Conservation (phyloP, 2,888 invertebrate genomes). For the Ferdinandea cuprea region DNA sequence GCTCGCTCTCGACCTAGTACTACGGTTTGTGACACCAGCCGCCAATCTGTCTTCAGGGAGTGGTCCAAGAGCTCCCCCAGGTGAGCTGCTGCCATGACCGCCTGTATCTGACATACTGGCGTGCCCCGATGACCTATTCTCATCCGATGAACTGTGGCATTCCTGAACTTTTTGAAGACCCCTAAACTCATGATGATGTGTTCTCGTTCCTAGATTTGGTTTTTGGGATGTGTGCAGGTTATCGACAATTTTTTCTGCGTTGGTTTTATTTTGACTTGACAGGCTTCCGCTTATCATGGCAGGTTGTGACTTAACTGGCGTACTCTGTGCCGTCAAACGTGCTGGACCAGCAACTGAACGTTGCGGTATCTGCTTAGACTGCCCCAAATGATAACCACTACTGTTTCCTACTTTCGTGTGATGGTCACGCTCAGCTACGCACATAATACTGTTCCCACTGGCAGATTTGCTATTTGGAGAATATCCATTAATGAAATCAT, state of each 20-base stretch:
- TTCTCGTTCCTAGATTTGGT: constrained; percentile 77
- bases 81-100: constrained; percentile 86
- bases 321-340: constrained; percentile 85
- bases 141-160: constrained; percentile 93
- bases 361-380: constrained; percentile 79
- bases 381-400: constrained; percentile 52
- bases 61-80: constrained; percentile 84
- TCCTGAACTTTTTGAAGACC: constrained; percentile 86
- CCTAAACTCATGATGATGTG: constrained; percentile 82
- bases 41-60: constrained; percentile 86
- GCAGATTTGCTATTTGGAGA: constrained; percentile 60
- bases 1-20: constrained; percentile 85
- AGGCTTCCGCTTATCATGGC: constrained; percentile 85
- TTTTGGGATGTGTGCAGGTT: constrained; percentile 73
- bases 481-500: constrained; percentile 54
- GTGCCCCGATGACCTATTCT: constrained; percentile 95
- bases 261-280: constrained; percentile 73
- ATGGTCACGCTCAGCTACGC: constrained; percentile 62
- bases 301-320: constrained; percentile 86
- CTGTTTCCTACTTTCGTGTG: constrained; percentile 49
- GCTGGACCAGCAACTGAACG: constrained; percentile 84
- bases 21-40: constrained; percentile 87
- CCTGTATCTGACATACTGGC: constrained; percentile 97
- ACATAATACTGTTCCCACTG: constrained; percentile 43
- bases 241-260: constrained; percentile 37